These are phyloP conservation scores for Cosmopolites sordidus DNA, from an alignment of 2,888 invertebrate genomes.

Conservation along the genomic window DNA sequence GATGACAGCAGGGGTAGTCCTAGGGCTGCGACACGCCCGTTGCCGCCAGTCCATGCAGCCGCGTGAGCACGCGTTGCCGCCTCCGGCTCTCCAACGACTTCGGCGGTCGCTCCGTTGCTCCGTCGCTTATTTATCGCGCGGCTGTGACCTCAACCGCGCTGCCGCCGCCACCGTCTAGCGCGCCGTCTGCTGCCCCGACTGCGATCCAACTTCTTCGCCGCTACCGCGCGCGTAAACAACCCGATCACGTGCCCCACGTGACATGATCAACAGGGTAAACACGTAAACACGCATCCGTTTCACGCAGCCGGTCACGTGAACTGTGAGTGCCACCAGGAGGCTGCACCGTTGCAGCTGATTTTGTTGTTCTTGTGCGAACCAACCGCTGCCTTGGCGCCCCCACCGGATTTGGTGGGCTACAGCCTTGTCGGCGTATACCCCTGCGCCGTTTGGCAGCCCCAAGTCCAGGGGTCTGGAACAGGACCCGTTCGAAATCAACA, in stretches of 20 bases:
- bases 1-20: conserved; percentile 22
- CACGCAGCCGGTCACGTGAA: conserved; percentile 38
- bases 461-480: conserved; percentile 20
- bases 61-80: conserved; percentile 46
- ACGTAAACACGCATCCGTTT: conserved; percentile 39
- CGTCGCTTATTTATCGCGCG: conserved; percentile 49
- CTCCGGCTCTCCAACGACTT: conserved; percentile 41
- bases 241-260: conserved; percentile 40
- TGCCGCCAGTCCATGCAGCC: conserved; percentile 43
- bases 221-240: conserved; percentile 19
- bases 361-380: conserved; percentile 31
- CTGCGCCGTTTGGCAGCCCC: conserved; percentile 53
- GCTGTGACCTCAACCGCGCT: conserved; percentile 46
- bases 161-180: conserved; percentile 24
- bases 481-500: conserved; percentile 30
- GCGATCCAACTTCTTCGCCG: conserved; percentile 16
- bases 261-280: conserved; percentile 43
- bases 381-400: conserved; percentile 49
- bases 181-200: conserved; percentile 16
- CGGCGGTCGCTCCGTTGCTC: conserved; percentile 40
- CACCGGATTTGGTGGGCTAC: conserved; percentile 51
- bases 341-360: conserved; percentile 29
- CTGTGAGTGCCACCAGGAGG: background rate
- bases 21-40: conserved; percentile 47
- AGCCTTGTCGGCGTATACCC: conserved; percentile 56